Conservation (phyloP, 2,888 invertebrate species). For the Embidobia sp. region DNA sequence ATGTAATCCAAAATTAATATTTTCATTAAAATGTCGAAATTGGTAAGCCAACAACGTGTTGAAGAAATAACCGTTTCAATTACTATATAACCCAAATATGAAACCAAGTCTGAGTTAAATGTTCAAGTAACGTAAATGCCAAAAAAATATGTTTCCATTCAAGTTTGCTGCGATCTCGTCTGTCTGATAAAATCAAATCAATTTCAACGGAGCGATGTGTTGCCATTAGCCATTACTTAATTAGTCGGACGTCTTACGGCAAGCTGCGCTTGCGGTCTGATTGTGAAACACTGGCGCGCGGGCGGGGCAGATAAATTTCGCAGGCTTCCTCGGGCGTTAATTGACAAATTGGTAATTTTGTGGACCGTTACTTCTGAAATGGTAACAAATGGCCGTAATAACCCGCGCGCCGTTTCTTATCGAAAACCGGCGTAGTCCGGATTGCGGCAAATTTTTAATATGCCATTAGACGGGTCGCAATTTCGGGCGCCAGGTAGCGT, state of each 20-base stretch:
- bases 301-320: constrained; percentile 40
- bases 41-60: too few relatives aligned
- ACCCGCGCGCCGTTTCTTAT: constrained; percentile 44
- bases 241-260: constrained; percentile 17
- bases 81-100: too few relatives aligned
- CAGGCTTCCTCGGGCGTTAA: constrained; percentile 57
- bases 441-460: constrained; percentile 52
- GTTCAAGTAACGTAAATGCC: too few relatives aligned
- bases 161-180: too few relatives aligned
- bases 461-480: constrained; percentile 34
- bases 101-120: too few relatives aligned
- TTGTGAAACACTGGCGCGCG: constrained; percentile 35
- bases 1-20: too few relatives aligned
- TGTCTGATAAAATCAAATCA: too few relatives aligned
- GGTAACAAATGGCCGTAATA: constrained; percentile 54
- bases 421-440: constrained; percentile 33
- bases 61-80: too few relatives aligned
- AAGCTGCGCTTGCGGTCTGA: constrained; percentile 37
- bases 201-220: too few relatives aligned
- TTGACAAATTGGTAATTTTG: constrained; percentile 71
- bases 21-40: too few relatives aligned
- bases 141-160: too few relatives aligned
- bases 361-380: constrained; percentile 56
- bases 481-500: constrained; percentile 8
- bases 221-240: constrained; percentile 44